Evolutionary conservation across 2,113 vertebrate species (phyloP).

Genomic region (Labeo rohita): DNA sequence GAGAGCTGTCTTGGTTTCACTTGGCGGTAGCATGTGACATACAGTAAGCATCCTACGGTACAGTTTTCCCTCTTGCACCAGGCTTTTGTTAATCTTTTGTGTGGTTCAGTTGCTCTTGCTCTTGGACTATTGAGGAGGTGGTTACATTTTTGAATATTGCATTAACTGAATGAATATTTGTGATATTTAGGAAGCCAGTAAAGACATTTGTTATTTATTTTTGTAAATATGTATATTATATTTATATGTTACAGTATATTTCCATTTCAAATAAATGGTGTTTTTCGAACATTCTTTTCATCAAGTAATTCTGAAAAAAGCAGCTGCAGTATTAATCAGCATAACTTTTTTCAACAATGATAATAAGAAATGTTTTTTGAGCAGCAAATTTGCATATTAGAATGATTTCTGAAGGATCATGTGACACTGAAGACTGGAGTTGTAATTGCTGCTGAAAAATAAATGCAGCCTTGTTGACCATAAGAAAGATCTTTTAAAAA

Average conservation of each 20-base stretch:
- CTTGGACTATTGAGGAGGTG: not conserved
- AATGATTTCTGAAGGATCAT: not conserved
- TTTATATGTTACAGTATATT: not conserved
- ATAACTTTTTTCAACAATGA: not conserved
- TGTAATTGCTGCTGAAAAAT: not conserved
- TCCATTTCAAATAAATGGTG: not conserved
- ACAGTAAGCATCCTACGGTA: constrained; percentile 4
- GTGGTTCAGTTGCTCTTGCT: not conserved
- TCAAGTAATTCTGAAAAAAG: not conserved
- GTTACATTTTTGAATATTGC: not conserved
- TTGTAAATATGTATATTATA: not conserved
- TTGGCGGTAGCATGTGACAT: not conserved
- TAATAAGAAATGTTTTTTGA: not conserved
- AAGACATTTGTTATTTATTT: not conserved
- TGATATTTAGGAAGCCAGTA: not conserved
- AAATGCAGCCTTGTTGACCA: not conserved
- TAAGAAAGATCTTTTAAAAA: not conserved
- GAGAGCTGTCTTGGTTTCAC: constrained; percentile 28
- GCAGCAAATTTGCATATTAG: not conserved
- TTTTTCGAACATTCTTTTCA: not conserved
- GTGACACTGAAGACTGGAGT: not conserved
- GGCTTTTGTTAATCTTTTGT: not conserved
- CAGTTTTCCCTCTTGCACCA: not conserved
- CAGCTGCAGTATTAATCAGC: not conserved
- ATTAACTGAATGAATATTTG: not conserved